Evolutionary conservation across 2,888 invertebrate genomes (phyloP), one percentile per base, ranked within the genome.

Genomic region (Griposia aprilina): DNA sequence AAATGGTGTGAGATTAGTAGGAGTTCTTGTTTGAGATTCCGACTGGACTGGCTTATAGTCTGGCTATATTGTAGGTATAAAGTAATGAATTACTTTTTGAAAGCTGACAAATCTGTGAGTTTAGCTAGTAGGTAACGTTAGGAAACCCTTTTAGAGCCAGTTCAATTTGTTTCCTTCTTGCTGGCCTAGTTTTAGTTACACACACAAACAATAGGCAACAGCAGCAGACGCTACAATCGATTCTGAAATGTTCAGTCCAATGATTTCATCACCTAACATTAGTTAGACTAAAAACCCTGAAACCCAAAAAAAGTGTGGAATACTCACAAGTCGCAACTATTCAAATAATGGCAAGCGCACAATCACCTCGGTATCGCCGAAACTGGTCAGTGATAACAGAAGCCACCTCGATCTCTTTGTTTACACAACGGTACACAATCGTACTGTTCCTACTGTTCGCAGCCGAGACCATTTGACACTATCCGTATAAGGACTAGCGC

Each of bases 381-480:
- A 87, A 75, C 41, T 60, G 77, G 76, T 78, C 62, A 83, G 90
- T 90, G 93, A 91, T 93, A 93, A 93, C 91, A 89, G 90, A 91
- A 89, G 88, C 81, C 89, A 85, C 90, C 90, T 91, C 90, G 90
- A 84, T 80, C 59, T 59, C n/a, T 87, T 86, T 88, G 86, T 88
- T 90, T 86, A 83, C 85, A 90, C 86, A 90, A 90, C 90, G 87
- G 88, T 86, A 70, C 74, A 73, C 68, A 41, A 57, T 36, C 59
- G 50, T 67, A 70, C 84, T 15, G 50, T 84, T 81, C 82, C 78
- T 26, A 36, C 87, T 57, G 85, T 83, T 73, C 74, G 69, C 75
- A 66, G 59, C 45, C 60, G 76, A 85, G 74, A 81, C 86, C 87
- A 90, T 90, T 94, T 93, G 93, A 93, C 94, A 94, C 94, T 88